Evolutionary conservation across 2,888 invertebrate genomes (phyloP).

Genomic region (Caenorhabditis uteleia): DNA sequence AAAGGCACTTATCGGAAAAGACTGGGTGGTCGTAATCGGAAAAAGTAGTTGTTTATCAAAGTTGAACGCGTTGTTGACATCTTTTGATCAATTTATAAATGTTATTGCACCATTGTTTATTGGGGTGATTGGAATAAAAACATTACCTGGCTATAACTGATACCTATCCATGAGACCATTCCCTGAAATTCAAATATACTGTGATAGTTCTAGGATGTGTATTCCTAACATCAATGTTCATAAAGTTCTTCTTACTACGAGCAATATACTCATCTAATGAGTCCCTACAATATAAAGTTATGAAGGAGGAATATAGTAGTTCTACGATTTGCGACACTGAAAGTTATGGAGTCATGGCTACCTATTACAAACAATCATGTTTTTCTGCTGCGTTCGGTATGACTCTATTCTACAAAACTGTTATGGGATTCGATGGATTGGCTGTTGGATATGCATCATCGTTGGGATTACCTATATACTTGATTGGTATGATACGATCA

Average conservation of each 20-base stretch:
- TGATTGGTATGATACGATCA: conserved; percentile 57
- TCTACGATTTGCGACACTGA: background rate
- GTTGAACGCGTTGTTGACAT: conserved; percentile 57
- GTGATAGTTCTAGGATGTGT: conserved; percentile 38
- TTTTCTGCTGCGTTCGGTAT: conserved; percentile 63
- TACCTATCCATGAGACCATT: conserved; percentile 29
- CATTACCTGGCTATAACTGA: background rate
- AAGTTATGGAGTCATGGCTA: conserved; percentile 11
- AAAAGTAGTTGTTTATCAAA: conserved; percentile 41
- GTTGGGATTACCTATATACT: conserved; percentile 55
- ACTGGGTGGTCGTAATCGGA: conserved; percentile 63
- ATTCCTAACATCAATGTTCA: conserved; percentile 36
- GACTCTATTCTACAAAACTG: conserved; percentile 64
- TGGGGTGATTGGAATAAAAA: conserved; percentile 34
- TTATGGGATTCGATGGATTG: conserved; percentile 64
- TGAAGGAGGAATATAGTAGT: conserved; percentile 14
- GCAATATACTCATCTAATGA: conserved; percentile 28
- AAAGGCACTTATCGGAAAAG: conserved; percentile 58
- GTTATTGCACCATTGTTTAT: conserved; percentile 60
- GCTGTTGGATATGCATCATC: conserved; percentile 61
- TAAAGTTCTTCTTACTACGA: conserved; percentile 38
- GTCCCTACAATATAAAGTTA: conserved; percentile 32
- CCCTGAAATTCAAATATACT: conserved; percentile 25
- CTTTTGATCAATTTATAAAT: conserved; percentile 59
- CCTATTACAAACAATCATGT: conserved; percentile 45